Percentiles rank a stretch among this genome's conserved stretches.
Conservation (phyloP, 2,113 vertebrate species). For the Elgaria multicarinata region DNA sequence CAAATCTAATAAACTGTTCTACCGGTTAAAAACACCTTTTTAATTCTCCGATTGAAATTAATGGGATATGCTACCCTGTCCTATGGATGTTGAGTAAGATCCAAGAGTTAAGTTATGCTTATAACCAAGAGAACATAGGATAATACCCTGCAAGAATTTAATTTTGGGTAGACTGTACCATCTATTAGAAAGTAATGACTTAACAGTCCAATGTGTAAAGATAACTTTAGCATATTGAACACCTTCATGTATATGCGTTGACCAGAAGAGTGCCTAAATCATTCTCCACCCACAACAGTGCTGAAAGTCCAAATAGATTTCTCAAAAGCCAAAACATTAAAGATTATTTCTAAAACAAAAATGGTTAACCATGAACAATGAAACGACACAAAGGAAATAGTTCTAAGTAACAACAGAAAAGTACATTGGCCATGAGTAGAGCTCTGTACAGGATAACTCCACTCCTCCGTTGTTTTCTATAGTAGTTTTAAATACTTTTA, state of each 20-base stretch:
- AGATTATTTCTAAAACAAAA: neutral
- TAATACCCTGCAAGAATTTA: neutral
- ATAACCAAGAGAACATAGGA: neutral
- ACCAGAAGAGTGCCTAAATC: neutral
- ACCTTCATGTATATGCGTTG: neutral
- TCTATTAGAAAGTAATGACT: neutral
- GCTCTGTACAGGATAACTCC: neutral
- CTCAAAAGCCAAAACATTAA: neutral
- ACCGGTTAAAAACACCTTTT: neutral
- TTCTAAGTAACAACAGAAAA: neutral
- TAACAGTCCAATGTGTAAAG: neutral
- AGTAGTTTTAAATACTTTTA: too few relatives aligned
- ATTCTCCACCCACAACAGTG: neutral
- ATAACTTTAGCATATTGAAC: neutral
- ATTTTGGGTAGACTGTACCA: too few relatives aligned
- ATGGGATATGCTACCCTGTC: neutral
- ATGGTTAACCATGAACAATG: neutral
- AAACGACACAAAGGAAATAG: neutral
- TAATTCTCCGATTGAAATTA: neutral
- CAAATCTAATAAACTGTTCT: neutral
- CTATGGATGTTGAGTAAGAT: neutral
- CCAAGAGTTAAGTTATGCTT: neutral
- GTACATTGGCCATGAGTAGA: neutral
- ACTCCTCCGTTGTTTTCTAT: neutral
- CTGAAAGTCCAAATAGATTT: neutral